phyloP scores from a whole-genome alignment of 2,113 vertebrate species.

The Chinchilla lanigera region DNA sequence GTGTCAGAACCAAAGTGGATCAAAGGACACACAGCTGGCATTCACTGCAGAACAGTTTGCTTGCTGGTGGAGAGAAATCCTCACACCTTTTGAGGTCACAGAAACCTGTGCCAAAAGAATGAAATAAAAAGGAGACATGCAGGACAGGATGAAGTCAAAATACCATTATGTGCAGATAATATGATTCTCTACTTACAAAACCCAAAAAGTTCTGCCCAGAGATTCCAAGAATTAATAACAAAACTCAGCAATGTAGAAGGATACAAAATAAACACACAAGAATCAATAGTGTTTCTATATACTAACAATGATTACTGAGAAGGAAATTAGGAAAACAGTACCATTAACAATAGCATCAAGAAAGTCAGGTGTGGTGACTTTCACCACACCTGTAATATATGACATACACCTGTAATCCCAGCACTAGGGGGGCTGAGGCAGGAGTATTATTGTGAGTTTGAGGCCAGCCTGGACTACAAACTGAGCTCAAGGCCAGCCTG shows the following conservation, averaged over 20 bases:
- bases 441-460: too few species aligned
- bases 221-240: background rate
- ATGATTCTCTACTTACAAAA: background rate
- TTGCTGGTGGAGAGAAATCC: background rate
- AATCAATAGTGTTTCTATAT: background rate
- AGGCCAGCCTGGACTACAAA: too few species aligned
- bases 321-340: background rate
- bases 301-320: background rate
- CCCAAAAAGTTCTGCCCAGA: background rate
- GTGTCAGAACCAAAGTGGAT: background rate
- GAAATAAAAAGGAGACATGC: background rate
- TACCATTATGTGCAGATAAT: background rate
- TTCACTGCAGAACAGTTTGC: background rate
- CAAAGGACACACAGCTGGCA: background rate
- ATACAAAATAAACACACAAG: background rate
- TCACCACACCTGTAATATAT: too few species aligned
- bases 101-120: background rate
- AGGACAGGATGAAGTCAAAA: background rate
- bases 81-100: background rate
- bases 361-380: background rate
- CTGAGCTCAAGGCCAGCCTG: too few species aligned
- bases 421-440: too few species aligned
- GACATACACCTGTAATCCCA: too few species aligned
- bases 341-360: background rate
- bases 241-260: background rate